Percentiles rank a stretch among this genome's conserved stretches.
phyloP scores from a whole-genome alignment of 2,888 invertebrate genomes.

The Netelia inedita region DNA sequence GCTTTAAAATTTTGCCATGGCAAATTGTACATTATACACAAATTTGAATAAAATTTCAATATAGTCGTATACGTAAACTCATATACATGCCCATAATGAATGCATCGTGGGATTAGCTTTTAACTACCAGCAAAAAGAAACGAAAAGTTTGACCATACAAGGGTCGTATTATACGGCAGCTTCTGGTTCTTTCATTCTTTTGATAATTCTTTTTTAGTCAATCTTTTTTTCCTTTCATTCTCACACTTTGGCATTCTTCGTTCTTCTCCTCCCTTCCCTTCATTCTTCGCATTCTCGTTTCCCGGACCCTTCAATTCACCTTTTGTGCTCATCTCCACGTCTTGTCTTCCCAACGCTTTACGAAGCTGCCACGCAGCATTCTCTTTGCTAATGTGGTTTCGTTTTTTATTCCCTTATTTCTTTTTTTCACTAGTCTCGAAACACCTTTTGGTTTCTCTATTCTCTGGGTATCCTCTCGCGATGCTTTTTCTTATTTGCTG shows the following conservation, averaged over 20 bases:
- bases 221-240: not conserved
- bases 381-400: conserved; percentile 15
- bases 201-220: conserved; percentile 7
- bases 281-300: conserved; percentile 12
- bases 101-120: not conserved
- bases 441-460: conserved; percentile 21
- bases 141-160: not conserved
- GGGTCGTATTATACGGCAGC: not conserved
- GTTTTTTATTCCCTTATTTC: not conserved
- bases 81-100: conserved; percentile 8
- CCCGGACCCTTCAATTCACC: conserved; percentile 28
- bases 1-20: no score
- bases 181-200: conserved; percentile 8
- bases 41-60: no score
- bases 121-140: conserved; percentile 1
- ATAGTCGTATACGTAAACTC: not conserved
- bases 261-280: not conserved
- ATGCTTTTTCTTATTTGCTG: not conserved
- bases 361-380: conserved; percentile 22
- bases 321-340: conserved; percentile 25
- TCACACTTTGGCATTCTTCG: conserved; percentile 4
- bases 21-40: no score
- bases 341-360: conserved; percentile 30
- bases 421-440: conserved; percentile 11
- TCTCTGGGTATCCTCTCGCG: not conserved